Conservation (phyloP, 2,888 invertebrate genomes). For the Copidosoma aretas region DNA sequence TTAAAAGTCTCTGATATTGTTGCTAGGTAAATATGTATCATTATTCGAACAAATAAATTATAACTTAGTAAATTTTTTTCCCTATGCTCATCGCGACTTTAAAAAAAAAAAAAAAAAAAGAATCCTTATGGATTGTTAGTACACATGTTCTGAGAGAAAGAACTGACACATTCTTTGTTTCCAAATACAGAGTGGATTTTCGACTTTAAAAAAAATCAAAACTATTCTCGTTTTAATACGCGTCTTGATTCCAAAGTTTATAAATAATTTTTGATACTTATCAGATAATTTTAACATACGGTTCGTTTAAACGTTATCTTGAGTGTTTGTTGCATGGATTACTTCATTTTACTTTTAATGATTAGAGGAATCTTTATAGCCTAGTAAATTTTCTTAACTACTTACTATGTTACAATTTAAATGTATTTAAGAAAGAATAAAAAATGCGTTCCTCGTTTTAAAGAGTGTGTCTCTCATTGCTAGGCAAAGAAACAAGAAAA, state of each 20-base stretch:
- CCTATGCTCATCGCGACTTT: not conserved
- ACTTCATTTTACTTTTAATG: too few relatives aligned
- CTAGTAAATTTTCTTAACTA: not conserved
- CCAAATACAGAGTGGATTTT: too few relatives aligned
- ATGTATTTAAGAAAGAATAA: slow-evolving; percentile 18
- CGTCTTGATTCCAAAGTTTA: too few relatives aligned
- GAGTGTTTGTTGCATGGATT: too few relatives aligned
- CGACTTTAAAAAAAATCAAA: too few relatives aligned
- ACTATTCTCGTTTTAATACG: too few relatives aligned
- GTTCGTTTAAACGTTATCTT: too few relatives aligned
- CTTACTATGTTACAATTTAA: slow-evolving; percentile 2
- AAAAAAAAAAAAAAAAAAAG: not conserved
- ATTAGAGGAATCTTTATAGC: not conserved
- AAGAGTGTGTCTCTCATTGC: slow-evolving; percentile 38
- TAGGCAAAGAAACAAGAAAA: slow-evolving; percentile 35
- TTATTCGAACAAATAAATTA: slow-evolving; percentile 27
- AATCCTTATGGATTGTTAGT: too few relatives aligned
- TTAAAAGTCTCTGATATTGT: slow-evolving; percentile 67
- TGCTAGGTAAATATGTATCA: slow-evolving; percentile 61
- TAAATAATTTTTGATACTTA: too few relatives aligned
- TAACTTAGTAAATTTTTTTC: not conserved
- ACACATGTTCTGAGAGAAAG: too few relatives aligned
- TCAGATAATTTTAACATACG: too few relatives aligned
- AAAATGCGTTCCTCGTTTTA: slow-evolving; percentile 39
- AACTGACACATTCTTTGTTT: too few relatives aligned